Evolutionary conservation across 2,113 vertebrate genomes (phyloP).

Genomic region (Ancistrus triradiatus): DNA sequence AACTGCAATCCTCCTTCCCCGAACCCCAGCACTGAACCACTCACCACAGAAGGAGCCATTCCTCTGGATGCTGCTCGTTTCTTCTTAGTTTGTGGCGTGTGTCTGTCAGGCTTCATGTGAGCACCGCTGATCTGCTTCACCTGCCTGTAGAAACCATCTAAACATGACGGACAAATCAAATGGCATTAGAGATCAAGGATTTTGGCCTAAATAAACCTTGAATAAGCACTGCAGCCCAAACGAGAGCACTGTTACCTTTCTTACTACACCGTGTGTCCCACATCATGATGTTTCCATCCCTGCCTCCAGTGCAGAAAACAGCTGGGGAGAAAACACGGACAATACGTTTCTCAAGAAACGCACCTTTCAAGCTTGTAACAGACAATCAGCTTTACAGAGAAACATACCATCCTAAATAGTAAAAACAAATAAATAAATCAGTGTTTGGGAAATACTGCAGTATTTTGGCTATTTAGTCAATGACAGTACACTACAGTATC

Average conservation of each 20-base stretch:
- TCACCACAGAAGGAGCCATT: constrained; percentile 89
- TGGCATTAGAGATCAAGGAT: neutral
- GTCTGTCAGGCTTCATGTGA: constrained; percentile 82
- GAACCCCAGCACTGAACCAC: constrained; percentile 27
- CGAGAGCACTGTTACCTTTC: constrained; percentile 77
- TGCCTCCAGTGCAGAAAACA: constrained; percentile 91
- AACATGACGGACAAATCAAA: neutral
- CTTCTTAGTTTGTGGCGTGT: constrained; percentile 79
- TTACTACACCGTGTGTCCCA: constrained; percentile 97
- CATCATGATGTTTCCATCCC: constrained; percentile 96
- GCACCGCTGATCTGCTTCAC: constrained; percentile 93
- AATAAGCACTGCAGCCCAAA: neutral
- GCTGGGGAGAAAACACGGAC: constrained; percentile 63
- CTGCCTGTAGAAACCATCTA: constrained; percentile 94
- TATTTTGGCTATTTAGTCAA: no score
- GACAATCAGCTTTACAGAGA: no score
- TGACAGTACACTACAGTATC: no score
- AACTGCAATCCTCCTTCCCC: no score
- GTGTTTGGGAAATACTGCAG: no score
- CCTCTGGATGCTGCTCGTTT: constrained; percentile 71
- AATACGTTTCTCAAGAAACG: neutral
- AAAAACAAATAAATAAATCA: no score
- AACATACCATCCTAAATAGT: no score
- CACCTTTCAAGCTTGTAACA: no score
- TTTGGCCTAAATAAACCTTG: neutral